Percentiles rank a stretch among this genome's conserved stretches.
Evolutionary conservation across 2,888 invertebrate genomes (phyloP).

Genomic region (Orchesella flavescens): DNA sequence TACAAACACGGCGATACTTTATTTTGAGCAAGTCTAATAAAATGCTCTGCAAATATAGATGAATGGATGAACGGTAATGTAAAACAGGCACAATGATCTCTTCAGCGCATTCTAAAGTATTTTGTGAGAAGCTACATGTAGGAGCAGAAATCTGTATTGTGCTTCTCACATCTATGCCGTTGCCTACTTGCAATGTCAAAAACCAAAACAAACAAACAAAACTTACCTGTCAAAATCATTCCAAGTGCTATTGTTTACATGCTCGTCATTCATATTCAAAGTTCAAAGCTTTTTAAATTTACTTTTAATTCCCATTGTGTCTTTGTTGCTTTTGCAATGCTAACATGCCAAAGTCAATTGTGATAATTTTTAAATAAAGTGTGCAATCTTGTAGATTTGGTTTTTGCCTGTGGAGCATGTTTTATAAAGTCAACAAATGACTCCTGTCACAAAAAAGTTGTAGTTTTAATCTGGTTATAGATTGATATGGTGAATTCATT

Average conservation of each 20-base stretch:
- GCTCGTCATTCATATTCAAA: neutral
- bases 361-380: neutral
- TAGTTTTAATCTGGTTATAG: neutral
- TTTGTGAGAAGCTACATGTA: neutral
- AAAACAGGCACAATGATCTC: too few species aligned
- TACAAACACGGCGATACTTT: too few species aligned
- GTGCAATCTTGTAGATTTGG: neutral
- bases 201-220: conserved; percentile 43
- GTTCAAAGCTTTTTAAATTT: too few species aligned
- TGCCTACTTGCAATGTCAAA: conserved; percentile 24
- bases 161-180: neutral
- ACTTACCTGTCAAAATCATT: conserved; percentile 14
- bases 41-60: too few species aligned
- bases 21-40: too few species aligned
- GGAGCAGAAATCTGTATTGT: too few species aligned
- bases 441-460: too few species aligned
- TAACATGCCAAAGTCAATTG: too few species aligned
- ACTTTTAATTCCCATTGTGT: too few species aligned
- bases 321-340: neutral
- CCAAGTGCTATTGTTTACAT: neutral
- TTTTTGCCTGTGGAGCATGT: too few species aligned
- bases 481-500: conserved; percentile 21
- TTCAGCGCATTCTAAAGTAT: neutral
- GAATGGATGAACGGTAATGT: too few species aligned
- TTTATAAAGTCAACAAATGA: too few species aligned